Conservation (phyloP, 2,888 invertebrate genomes). For the Clivina fossor region DNA sequence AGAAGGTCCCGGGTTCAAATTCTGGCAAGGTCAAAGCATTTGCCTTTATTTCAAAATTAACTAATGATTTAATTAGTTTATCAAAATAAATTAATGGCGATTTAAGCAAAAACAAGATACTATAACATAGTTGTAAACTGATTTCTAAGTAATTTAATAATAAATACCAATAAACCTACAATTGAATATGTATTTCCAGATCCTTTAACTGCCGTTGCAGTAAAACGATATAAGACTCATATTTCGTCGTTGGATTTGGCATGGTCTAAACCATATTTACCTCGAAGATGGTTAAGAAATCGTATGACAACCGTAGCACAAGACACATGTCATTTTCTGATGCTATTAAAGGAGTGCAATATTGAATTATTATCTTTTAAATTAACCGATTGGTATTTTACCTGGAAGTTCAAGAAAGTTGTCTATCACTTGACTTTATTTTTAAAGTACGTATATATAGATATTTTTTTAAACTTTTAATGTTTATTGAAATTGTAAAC, state of each 20-base stretch:
- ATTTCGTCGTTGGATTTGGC: constrained; percentile 54
- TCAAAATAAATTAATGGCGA: no score
- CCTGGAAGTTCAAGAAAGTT: constrained; percentile 51
- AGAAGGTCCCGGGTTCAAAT: no score
- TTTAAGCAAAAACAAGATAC: no score
- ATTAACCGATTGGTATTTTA: constrained; percentile 55
- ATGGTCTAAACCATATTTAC: constrained; percentile 54
- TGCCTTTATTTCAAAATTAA: no score
- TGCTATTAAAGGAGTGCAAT: constrained; percentile 44
- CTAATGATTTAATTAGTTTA: no score
- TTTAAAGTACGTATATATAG: constrained; percentile 44
- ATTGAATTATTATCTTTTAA: constrained; percentile 53
- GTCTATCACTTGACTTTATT: constrained; percentile 48
- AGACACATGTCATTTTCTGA: constrained; percentile 47
- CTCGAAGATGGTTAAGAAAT: constrained; percentile 49
- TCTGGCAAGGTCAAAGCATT: constrained; percentile 11
- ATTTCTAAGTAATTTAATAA: no score
- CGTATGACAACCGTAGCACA: constrained; percentile 52
- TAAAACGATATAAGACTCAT: constrained; percentile 52
- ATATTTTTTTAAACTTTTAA: neutral
- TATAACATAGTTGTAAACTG: no score
- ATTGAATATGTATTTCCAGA: constrained; percentile 40
- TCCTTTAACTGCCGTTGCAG: constrained; percentile 46
- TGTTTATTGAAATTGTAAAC: no score
- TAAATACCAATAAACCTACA: no score